These are phyloP conservation scores for Periphyllus acericola DNA, from an alignment of 2,888 invertebrate genomes.

Conservation along the genomic window DNA sequence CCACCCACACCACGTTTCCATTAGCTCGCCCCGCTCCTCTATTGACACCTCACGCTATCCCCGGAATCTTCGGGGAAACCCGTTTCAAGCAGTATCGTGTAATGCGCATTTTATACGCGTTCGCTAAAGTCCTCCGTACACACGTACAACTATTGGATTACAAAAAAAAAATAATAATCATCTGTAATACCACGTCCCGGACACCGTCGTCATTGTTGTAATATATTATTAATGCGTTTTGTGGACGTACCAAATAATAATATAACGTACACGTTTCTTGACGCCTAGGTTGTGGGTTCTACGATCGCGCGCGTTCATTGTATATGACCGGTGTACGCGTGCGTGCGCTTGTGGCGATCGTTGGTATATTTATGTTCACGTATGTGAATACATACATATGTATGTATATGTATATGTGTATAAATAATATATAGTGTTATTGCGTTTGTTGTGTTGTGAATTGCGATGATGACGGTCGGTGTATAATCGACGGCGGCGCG, in stretches of 20 bases:
- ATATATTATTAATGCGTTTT: not conserved
- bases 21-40: conserved; percentile 32
- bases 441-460: conserved; percentile 47
- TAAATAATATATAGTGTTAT: conserved; percentile 23
- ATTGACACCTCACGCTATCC: conserved; percentile 36
- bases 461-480: conserved; percentile 20
- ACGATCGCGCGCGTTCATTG: not conserved
- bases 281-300: not conserved
- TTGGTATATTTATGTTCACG: not conserved
- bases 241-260: not conserved
- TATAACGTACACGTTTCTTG: not conserved
- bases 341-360: not conserved
- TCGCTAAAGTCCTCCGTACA: too few relatives aligned
- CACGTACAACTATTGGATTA: too few relatives aligned
- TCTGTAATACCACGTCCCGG: too few relatives aligned
- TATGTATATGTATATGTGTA: not conserved
- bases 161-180: too few relatives aligned
- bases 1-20: conserved; percentile 14
- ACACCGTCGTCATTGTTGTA: not conserved
- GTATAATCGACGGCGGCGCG: conserved; percentile 33
- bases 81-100: not conserved
- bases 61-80: conserved; percentile 1
- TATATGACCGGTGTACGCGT: not conserved
- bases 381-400: not conserved
- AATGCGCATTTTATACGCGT: too few relatives aligned